Evolutionary conservation across 1,140 invertebrate genomes (phyloP).

Genomic region (Pectinophora gossypiella): DNA sequence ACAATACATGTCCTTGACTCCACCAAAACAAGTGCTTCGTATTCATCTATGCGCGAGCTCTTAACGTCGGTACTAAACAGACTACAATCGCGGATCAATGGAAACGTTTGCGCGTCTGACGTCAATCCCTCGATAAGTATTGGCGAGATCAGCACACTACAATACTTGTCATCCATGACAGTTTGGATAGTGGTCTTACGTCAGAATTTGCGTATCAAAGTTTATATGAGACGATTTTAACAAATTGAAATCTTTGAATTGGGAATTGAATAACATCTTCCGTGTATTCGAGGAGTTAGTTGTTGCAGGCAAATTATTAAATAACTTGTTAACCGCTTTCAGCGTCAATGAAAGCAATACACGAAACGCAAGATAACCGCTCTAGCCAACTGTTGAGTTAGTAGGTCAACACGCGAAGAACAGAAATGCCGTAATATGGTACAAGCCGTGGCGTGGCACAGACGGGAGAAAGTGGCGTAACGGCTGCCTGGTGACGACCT

Average conservation of each 20-base stretch:
- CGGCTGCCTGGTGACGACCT: constrained; percentile 35
- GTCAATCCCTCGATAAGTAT: too few species aligned
- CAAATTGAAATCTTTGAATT: too few species aligned
- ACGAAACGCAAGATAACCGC: not conserved
- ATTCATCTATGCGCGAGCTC: not conserved
- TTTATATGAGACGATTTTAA: too few species aligned
- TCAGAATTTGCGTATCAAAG: too few species aligned
- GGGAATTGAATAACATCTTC: too few species aligned
- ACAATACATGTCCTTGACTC: constrained; percentile 28
- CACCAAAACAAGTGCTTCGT: not conserved
- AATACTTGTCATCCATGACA: too few species aligned
- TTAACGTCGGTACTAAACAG: too few species aligned
- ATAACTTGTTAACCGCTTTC: not conserved
- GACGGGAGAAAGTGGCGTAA: constrained; percentile 43
- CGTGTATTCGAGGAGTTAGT: too few species aligned
- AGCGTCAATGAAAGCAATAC: not conserved
- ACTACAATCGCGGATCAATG: too few species aligned
- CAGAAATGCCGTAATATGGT: constrained; percentile 1
- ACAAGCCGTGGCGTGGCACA: constrained; percentile 5
- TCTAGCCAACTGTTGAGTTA: not conserved
- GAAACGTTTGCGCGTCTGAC: too few species aligned
- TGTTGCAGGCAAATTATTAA: not conserved
- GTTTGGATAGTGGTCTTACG: too few species aligned
- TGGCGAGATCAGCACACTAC: too few species aligned
- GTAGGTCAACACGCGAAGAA: not conserved